Conservation (phyloP, 2,113 vertebrate species). For the Hemichromis elongatus region DNA sequence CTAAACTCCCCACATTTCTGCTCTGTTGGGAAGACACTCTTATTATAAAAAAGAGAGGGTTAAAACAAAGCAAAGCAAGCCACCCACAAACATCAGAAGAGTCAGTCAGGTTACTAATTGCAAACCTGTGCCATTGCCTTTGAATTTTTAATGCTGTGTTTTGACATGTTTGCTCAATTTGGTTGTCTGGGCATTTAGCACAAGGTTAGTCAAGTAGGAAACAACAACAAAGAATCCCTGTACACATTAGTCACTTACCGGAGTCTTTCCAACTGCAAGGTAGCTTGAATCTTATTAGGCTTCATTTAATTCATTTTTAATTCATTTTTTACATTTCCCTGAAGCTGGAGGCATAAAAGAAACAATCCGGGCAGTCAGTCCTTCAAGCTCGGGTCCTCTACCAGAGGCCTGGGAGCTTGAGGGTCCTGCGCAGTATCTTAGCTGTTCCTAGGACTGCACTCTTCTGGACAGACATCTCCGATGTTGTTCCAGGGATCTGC, state of each 20-base stretch:
- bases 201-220: neutral
- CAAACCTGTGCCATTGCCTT: neutral
- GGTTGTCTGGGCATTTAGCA: neutral
- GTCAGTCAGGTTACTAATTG: slow-evolving; percentile 34
- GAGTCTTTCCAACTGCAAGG: neutral
- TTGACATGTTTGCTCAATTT: slow-evolving; percentile 12
- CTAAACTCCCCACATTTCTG: slow-evolving; percentile 6
- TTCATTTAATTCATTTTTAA: neutral
- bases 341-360: neutral
- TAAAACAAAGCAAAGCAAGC: slow-evolving; percentile 11
- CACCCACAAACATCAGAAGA: neutral
- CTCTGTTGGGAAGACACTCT: neutral
- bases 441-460: no score
- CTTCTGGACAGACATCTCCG: no score
- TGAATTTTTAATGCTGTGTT: slow-evolving; percentile 30
- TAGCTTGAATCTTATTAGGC: neutral
- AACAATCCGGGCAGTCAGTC: no score
- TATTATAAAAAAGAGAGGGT: neutral
- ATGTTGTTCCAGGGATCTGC: no score
- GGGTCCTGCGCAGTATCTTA: no score
- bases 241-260: neutral
- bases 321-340: neutral
- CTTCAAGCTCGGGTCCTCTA: no score
- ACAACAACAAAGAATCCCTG: neutral
- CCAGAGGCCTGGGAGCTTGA: no score